Evolutionary conservation across 2,888 invertebrate species (phyloP).

Genomic region (Agrotis clavis): DNA sequence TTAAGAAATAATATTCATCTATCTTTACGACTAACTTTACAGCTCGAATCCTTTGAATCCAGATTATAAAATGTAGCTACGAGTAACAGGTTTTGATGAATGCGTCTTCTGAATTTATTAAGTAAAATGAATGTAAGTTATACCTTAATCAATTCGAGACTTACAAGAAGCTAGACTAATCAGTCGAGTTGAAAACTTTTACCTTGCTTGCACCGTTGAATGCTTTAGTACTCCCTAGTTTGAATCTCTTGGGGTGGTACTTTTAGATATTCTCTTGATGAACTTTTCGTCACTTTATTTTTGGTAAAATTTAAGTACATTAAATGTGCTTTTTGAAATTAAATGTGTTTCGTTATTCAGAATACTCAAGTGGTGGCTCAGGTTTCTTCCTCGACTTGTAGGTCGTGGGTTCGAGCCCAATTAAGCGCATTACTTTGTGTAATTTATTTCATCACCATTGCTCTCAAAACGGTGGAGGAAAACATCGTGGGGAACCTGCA

Average conservation of each 20-base stretch:
- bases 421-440: too few species aligned
- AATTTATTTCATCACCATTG: too few species aligned
- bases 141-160: slow-evolving; percentile 51
- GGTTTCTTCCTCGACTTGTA: too few species aligned
- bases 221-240: slow-evolving; percentile 4
- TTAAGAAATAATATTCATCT: slow-evolving; percentile 18
- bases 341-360: too few species aligned
- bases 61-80: background rate
- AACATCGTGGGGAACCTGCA: too few species aligned
- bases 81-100: slow-evolving; percentile 33
- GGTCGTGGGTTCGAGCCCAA: too few species aligned
- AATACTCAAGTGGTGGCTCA: too few species aligned
- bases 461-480: too few species aligned
- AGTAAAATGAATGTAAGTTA: slow-evolving; percentile 44
- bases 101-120: slow-evolving; percentile 28
- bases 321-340: background rate
- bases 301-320: background rate
- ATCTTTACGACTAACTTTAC: slow-evolving; percentile 6
- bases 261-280: background rate
- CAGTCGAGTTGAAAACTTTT: slow-evolving; percentile 58
- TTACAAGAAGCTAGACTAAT: slow-evolving; percentile 49
- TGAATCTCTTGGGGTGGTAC: background rate
- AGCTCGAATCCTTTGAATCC: slow-evolving; percentile 10
- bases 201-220: slow-evolving; percentile 27
- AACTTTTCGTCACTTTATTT: background rate